These are phyloP conservation scores for Helicoverpa zea DNA, from an alignment of 1,140 invertebrate species.

Conservation along the genomic window DNA sequence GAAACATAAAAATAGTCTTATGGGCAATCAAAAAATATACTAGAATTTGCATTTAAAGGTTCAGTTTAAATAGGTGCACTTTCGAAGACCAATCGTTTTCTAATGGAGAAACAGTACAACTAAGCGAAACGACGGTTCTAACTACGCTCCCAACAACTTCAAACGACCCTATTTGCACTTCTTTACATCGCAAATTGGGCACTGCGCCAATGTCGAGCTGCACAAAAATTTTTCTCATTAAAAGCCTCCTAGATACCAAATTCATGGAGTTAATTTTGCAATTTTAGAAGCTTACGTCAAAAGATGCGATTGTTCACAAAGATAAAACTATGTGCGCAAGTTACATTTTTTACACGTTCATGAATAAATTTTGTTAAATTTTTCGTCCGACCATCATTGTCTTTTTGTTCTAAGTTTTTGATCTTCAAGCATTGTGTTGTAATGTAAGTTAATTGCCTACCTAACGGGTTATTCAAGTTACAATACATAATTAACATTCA, in stretches of 20 bases:
- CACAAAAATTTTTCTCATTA: neutral
- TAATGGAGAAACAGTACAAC: neutral
- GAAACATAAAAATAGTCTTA: too few relatives aligned
- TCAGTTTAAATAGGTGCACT: neutral
- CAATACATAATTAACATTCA: slow-evolving; percentile 50
- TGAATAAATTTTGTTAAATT: neutral
- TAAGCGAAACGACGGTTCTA: neutral
- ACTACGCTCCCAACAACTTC: neutral
- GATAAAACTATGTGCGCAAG: neutral
- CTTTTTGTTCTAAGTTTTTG: slow-evolving; percentile 32
- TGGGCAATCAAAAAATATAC: too few relatives aligned
- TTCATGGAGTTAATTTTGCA: too few relatives aligned
- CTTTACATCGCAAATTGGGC: neutral
- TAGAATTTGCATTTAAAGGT: too few relatives aligned
- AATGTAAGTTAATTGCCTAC: slow-evolving; percentile 47
- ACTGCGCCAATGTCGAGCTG: neutral
- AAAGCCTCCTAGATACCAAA: neutral
- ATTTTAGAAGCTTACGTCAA: neutral
- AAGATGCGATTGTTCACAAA: neutral
- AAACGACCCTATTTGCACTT: neutral
- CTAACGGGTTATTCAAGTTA: slow-evolving; percentile 47
- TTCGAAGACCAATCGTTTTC: neutral
- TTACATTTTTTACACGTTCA: neutral
- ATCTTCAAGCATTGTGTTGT: slow-evolving; percentile 22
- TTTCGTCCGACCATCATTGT: slow-evolving; percentile 19